These are phyloP conservation scores for roundworm (Caenorhabditis elegans) DNA, from an alignment of 1,140 invertebrate genomes.

Conservation along the genomic window DNA sequence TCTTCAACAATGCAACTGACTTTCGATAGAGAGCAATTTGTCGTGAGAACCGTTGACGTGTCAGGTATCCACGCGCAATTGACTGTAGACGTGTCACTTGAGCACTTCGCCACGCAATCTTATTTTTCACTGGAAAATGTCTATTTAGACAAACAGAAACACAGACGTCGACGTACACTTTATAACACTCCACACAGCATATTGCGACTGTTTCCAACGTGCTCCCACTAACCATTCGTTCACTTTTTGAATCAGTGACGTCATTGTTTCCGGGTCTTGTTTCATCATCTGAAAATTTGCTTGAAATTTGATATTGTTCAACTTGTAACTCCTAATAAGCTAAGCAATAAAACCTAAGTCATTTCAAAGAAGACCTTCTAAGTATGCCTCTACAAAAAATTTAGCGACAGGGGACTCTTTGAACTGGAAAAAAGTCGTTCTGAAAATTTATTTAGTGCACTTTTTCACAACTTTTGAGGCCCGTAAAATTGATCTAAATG, in stretches of 20 bases:
- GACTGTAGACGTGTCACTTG: slow-evolving; percentile 83
- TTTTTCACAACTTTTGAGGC: no score
- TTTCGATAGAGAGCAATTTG: background rate
- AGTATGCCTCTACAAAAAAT: no score
- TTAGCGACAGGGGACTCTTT: no score
- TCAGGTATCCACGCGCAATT: slow-evolving; percentile 78
- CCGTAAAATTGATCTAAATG: no score
- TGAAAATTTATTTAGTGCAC: no score
- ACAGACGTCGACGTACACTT: slow-evolving; percentile 70
- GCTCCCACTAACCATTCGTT: slow-evolving; percentile 86
- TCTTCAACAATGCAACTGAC: background rate
- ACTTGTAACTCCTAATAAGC: no score
- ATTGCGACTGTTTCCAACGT: slow-evolving; percentile 88
- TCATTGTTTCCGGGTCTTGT: slow-evolving; percentile 86
- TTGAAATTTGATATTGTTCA: no score
- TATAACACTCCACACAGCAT: slow-evolving; percentile 85
- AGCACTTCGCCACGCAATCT: slow-evolving; percentile 80
- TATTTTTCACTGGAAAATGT: slow-evolving; percentile 81
- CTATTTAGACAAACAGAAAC: background rate
- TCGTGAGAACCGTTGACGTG: slow-evolving; percentile 67
- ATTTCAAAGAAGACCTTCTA: no score
- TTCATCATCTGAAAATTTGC: slow-evolving; percentile 76
- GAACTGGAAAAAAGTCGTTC: no score
- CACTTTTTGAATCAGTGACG: slow-evolving; percentile 80
- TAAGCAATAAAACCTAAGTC: no score